Base-by-base conservation (phyloP, 2,113 vertebrate genomes). In the Tichodroma muraria region DNA sequence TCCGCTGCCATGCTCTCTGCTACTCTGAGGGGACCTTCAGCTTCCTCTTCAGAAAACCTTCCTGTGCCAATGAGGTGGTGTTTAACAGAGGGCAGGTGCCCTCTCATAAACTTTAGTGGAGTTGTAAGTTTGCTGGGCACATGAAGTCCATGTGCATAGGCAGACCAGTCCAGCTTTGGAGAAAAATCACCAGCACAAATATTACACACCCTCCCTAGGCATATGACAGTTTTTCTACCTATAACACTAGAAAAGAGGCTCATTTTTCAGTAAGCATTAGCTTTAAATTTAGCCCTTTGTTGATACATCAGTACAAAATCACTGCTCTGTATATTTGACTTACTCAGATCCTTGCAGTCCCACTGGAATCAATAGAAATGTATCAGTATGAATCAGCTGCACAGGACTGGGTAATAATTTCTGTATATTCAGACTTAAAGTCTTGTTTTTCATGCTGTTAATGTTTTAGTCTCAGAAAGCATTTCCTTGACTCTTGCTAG, bases 131-230 rank as follows among this genome's bases (percentile, higher is more conserved):
- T 75, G 10, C 31, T 56, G 28, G 38, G 24, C 13, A 73, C 2
- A 2, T 25, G 50, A 42, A 0, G 0, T 73, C 44, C 40, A 33
- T 2, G 0, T 23, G 6, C 23, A 25, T 4, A 70, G 45, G 19
- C 30, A 93, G 31, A 3, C 4, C 16, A 61, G 35, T 22, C 31
- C 7, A 2, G 27, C 11, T 63, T 50, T 53, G 35, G 23, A 75
- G 13, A 59, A 49, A 66, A 85, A 80, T 35, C 8, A 20, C 37
- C 13, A 61, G 5, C 24, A 70, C 25, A 53, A 76, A 47, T 47
- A 60, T 10, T 49, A 45, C 33, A 60, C 15, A 45, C 2, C 22
- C 17, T 61, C 27, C 35, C 4, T 15, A 49, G 37, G 30, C 9
- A 37, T 49, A 31, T 35, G 19, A 6, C 18, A 73, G 15, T 66